Evolutionary conservation across 1,140 invertebrate genomes (phyloP).

Genomic region (Alviniconcha marisindica): DNA sequence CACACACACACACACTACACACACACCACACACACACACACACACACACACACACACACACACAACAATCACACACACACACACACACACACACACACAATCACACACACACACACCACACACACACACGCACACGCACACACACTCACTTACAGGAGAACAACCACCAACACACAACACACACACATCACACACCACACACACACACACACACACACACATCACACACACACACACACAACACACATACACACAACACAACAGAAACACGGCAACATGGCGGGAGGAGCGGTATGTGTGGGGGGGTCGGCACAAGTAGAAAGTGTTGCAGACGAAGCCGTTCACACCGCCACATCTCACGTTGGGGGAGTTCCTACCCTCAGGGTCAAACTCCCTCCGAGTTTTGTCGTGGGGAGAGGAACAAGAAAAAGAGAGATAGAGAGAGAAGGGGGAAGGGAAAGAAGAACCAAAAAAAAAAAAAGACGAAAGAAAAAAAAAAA

Average conservation of each 20-base stretch:
- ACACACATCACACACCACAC: neutral
- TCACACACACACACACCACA: too few species aligned
- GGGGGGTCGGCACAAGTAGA: neutral
- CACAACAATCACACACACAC: neutral
- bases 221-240: neutral
- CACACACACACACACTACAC: neutral
- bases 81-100: neutral
- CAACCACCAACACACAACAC: too few species aligned
- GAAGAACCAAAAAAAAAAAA: too few species aligned
- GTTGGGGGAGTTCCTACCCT: conserved; percentile 21
- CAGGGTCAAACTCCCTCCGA: neutral
- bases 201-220: neutral
- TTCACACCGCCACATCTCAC: conserved; percentile 14
- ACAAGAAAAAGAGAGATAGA: too few species aligned
- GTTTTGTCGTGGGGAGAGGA: too few species aligned
- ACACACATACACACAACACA: too few species aligned
- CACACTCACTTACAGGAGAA: neutral
- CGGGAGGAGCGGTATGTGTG: too few species aligned
- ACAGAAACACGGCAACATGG: too few species aligned
- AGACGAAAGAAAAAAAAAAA: neutral
- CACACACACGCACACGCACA: neutral
- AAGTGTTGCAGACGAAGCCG: conserved; percentile 3
- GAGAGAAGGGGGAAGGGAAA: too few species aligned
- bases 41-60: too few species aligned
- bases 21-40: too few species aligned